Evolutionary conservation across 2,797 vertebrate species (phyloP).

Genomic region (Eleutherodactylus coqui): DNA sequence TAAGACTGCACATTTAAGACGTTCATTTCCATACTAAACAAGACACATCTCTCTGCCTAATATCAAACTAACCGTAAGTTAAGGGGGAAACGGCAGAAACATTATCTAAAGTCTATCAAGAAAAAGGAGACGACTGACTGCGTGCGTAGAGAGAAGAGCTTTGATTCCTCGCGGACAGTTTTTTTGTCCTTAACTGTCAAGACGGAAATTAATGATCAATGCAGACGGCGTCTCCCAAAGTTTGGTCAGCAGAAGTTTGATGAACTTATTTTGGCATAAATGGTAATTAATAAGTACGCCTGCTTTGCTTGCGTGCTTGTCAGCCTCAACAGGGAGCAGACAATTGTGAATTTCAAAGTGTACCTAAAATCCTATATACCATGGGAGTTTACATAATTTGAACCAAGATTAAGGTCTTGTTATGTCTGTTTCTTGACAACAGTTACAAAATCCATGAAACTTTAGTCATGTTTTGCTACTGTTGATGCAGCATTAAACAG

Average conservation of each 20-base stretch:
- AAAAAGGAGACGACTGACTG: not conserved
- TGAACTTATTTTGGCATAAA: not conserved
- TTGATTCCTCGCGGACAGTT: not conserved
- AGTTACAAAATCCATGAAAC: slow-evolving; percentile 59
- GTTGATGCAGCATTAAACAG: slow-evolving; percentile 53
- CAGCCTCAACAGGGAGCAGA: slow-evolving; percentile 18
- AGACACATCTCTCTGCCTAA: slow-evolving; percentile 25
- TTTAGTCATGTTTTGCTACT: slow-evolving; percentile 56
- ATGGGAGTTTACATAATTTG: slow-evolving; percentile 47
- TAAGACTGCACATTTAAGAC: slow-evolving; percentile 47
- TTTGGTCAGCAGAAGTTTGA: not conserved
- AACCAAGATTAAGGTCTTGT: slow-evolving; percentile 49
- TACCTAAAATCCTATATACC: slow-evolving; percentile 50
- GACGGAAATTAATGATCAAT: slow-evolving; percentile 11
- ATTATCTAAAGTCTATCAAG: slow-evolving; percentile 40
- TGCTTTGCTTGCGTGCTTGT: slow-evolving; percentile 14
- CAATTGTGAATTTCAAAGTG: slow-evolving; percentile 39
- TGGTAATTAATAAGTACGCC: slow-evolving; percentile 1
- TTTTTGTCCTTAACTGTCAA: not conserved
- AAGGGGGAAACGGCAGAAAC: not conserved
- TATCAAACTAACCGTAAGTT: slow-evolving; percentile 36
- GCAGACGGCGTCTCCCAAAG: slow-evolving; percentile 4
- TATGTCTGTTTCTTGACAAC: slow-evolving; percentile 47
- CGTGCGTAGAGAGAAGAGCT: not conserved
- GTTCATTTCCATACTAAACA: slow-evolving; percentile 47